Evolutionary conservation across 37 sponge, comb jelly and placozoan species (phyloP), one percentile per base, ranked within the genome.

Genomic region (Dysidea cf. avara): DNA sequence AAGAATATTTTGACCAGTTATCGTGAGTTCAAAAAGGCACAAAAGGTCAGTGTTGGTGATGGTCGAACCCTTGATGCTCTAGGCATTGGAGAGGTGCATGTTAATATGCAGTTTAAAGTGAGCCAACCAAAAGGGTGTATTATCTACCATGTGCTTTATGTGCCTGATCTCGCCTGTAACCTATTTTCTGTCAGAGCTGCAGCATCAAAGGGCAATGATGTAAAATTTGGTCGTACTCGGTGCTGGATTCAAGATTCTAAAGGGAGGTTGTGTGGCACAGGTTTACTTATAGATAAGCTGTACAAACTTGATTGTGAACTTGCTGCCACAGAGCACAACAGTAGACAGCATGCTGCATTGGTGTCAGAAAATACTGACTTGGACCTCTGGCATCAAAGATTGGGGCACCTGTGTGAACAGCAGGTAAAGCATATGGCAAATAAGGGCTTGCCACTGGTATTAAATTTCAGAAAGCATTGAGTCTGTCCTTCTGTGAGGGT

Each of bases 331-430:
- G 81, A 63, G 43, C 46, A 43, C 46, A 9, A 43, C 46, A 43
- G 5, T 9, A 43, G 46, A 43, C 7, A 43, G 46, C 37, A 43
- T n/a, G 74, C 67, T n/a, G 50, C 74, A 52, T 12, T 56, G 46
- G 83, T 68, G 57, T 48, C 31, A 2, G 61, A 55, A 28, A 17
- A 59, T 0, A 18, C 12, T 26, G 38, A 61, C 5, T 21, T 76
- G 20, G 66, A 83, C 33, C 40, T 76, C 7, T 83, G 77, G 84
- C 84, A 83, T 69, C 77, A 69, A 24, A 52, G 84, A 56, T 57
- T 83, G 26, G 84, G 84, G n/a, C 84, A 76, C 53, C 35, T 46
- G 26, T 69, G 49, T 70, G 64, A 61, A 21, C 76, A 68, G 51
- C 54, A 7, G 7, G 6, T 83, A 20, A 69, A 62, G 24, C 13